Evolutionary conservation across 1,140 invertebrate genomes (phyloP), one percentile per base, ranked within the genome.

Genomic region (Diplogasteroides magnus): DNA sequence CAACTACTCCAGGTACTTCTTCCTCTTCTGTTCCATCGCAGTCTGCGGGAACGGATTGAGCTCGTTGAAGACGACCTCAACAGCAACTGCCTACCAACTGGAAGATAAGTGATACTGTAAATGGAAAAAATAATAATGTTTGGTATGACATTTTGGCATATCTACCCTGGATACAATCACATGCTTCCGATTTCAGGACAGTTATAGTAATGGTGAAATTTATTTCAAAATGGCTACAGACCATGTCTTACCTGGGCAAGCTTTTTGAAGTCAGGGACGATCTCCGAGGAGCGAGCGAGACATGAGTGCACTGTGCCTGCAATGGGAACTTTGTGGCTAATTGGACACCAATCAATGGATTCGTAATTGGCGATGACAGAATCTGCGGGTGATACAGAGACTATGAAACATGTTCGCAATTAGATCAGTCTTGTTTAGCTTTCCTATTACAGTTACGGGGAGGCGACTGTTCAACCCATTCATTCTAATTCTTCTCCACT

Each of bases 1-100:
- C 58, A 68, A 48, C 59, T 72, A 67, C 6, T 31, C 61, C 59
- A 74, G 15, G 55, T 74, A 74, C 6, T 61, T 13, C 27, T 68
- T 55, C 26, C 86, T 66, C 71, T 84, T 86, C 14, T 73, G 76
- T 31, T 80, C 78, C 11, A 87, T 82, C 23, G 68, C 67, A 28
- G 77, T 78, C 79, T 84, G 84, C 28, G 85, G 83, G 70, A 87
- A 86, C 31, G 86, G 86, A 74, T 87, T 87, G 31, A 87, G 75
- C 58, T 83, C 82, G 71, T 84, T 77, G 73, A 87, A 87, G 3
- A 86, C 86, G 67, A 85, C 80, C 85, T 86, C 73, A 56, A 74
- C 76, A 75, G n/a, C n/a, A 65, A 64, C 61, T 64, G 59, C 71
- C 74, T 60, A 58, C 64, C 13, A 14, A 64, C 31, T 19, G 48